These are phyloP conservation scores for Phortica variegata DNA, from an alignment of 1,140 invertebrate species.

Conservation along the genomic window DNA sequence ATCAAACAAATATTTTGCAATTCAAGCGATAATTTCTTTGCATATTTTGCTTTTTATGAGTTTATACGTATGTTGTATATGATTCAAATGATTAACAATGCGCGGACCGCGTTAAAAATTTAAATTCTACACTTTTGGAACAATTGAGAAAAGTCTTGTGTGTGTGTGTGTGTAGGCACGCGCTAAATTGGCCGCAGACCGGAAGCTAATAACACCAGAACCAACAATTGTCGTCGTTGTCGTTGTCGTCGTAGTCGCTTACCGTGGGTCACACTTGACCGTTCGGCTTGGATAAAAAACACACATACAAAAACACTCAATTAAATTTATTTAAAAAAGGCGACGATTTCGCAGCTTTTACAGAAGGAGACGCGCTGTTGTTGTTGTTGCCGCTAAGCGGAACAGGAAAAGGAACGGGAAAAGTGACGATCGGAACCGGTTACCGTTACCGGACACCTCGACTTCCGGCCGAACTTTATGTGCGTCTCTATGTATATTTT, in stretches of 20 bases:
- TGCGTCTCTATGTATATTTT: constrained; percentile 6
- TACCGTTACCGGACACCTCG: constrained; percentile 58
- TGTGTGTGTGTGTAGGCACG: constrained; percentile 19
- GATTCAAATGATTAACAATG: too few species aligned
- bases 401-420: constrained; percentile 52
- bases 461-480: constrained; percentile 56
- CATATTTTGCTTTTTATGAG: too few species aligned
- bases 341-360: constrained; percentile 12
- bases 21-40: neutral
- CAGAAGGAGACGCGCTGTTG: constrained; percentile 3
- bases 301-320: constrained; percentile 16
- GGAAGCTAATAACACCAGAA: constrained; percentile 46
- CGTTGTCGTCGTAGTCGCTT: neutral
- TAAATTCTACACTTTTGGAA: constrained; percentile 10
- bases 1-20: neutral
- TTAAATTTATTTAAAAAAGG: constrained; percentile 43
- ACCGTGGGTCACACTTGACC: neutral
- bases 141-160: neutral
- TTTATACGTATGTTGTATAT: too few species aligned
- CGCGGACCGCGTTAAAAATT: constrained; percentile 7
- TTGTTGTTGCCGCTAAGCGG: constrained; percentile 12
- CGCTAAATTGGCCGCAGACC: constrained; percentile 39
- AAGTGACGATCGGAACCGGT: constrained; percentile 58
- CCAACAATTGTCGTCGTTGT: neutral
- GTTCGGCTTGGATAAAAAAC: neutral